Percentiles rank a stretch among this genome's conserved stretches.
Evolutionary conservation across 1,140 invertebrate species (phyloP).

Genomic region (Uloborus diversus): DNA sequence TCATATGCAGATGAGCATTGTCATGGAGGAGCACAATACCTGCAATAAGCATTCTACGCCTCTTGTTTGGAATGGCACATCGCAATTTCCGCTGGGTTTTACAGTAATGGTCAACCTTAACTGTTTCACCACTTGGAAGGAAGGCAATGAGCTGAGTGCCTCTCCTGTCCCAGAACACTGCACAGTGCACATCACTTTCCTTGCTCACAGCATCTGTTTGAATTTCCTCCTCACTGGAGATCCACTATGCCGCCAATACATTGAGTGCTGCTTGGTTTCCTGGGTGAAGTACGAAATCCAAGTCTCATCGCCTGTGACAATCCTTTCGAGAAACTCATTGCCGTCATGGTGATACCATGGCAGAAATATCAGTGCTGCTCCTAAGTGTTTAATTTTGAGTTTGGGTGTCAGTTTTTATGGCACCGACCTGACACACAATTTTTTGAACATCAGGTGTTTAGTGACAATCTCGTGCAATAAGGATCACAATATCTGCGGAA

Average conservation of each 20-base stretch:
- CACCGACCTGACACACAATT: not conserved
- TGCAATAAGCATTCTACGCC: not conserved
- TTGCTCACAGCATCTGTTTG: not conserved
- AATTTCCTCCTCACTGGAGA: not conserved
- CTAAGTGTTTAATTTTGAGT: not conserved
- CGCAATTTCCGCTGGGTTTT: not conserved
- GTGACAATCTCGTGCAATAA: not conserved
- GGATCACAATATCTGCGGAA: not conserved
- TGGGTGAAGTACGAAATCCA: constrained; percentile 1
- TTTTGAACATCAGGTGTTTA: not conserved
- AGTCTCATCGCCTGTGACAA: not conserved
- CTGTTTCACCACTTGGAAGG: not conserved
- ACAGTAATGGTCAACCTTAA: not conserved
- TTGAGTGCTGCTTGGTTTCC: constrained; percentile 4
- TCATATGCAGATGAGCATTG: not conserved
- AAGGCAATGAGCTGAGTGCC: not conserved
- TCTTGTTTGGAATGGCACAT: not conserved
- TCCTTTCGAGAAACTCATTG: not conserved
- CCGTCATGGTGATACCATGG: not conserved
- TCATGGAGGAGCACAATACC: not conserved
- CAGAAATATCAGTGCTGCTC: not conserved
- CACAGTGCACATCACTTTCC: constrained; percentile 4
- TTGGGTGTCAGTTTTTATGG: not conserved
- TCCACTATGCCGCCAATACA: constrained; percentile 6
- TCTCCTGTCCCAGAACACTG: not conserved